Evolutionary conservation across 1,140 invertebrate species (phyloP), one percentile per base, ranked within the genome.

Genomic region (Sitobion miscanthi): DNA sequence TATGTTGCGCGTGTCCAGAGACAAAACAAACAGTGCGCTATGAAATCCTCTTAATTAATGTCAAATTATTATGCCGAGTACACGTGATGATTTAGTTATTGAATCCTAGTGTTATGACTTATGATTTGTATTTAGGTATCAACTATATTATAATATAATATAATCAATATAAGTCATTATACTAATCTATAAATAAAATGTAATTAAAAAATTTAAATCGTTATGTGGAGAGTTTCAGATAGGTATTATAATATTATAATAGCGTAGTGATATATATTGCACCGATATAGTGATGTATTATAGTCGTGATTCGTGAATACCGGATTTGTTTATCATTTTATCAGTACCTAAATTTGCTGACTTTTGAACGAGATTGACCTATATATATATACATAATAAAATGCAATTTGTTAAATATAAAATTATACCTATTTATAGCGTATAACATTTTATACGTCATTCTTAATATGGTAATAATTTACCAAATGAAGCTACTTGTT

Each of bases 321-420:
- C 82, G 42, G 2, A 6, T 42, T 85, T n/a, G 42, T 85, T 83
- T 83, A 85, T 85, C 82, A 42, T 11, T 85, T 83, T 83, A 85
- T 85, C 82, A 42, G 21, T 85, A 42, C 42, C 42, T 42, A 85
- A 42, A 85, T 85, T 42, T 42, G 2, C 42, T 3, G 6, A 85
- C 82, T 85, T 85, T 85, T 85, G 38, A 85, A 85, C 82, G 8
- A 38, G 21, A 85, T 85, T 85, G 82, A 85, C 83, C 83, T 85
- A 42, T 42, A 25, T 14, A 23, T 42, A 21, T 38, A 38, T 23
- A 38, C 14, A 2, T 11, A 42, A 42, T 85, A 9, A 45, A 42
- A 45, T 45, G 23, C n/a, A 77, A 77, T 85, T 85, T 85, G 38
- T 85, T 85, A 9, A 42, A 83, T 83, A 83, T 21, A 54, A 23